These are phyloP conservation scores for Calephelis nemesis DNA, from an alignment of 1,140 invertebrate genomes.

Conservation along the genomic window DNA sequence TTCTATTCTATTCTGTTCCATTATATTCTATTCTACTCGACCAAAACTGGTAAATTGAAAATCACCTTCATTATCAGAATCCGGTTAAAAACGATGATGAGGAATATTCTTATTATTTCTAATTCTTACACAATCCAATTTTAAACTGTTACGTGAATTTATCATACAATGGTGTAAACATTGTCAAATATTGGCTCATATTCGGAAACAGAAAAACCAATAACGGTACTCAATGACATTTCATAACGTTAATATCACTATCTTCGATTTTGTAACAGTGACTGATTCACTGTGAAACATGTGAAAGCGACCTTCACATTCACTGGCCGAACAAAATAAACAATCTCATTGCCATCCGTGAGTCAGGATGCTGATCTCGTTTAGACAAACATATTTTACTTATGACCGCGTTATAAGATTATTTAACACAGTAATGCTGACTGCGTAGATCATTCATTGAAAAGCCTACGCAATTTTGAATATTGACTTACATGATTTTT, in stretches of 20 bases:
- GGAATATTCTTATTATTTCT: too few relatives aligned
- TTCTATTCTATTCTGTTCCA: too few relatives aligned
- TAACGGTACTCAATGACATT: slow-evolving; percentile 20
- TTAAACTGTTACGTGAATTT: not conserved
- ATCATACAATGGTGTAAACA: slow-evolving; percentile 7
- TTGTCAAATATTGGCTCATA: slow-evolving; percentile 7
- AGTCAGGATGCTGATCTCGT: slow-evolving; percentile 32
- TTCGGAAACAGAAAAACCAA: slow-evolving; percentile 5
- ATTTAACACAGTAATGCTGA: not conserved
- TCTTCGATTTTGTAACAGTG: slow-evolving; percentile 13
- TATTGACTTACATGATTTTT: too few relatives aligned
- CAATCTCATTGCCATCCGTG: slow-evolving; percentile 32
- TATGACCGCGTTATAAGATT: slow-evolving; percentile 24
- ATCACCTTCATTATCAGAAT: too few relatives aligned
- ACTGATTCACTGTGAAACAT: slow-evolving; percentile 22
- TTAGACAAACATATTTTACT: slow-evolving; percentile 21
- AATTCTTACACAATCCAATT: not conserved
- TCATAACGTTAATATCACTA: slow-evolving; percentile 25
- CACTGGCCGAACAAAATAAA: slow-evolving; percentile 35
- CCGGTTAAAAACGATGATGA: too few relatives aligned
- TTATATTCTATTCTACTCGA: too few relatives aligned
- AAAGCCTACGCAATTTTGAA: not conserved
- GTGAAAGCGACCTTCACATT: slow-evolving; percentile 57
- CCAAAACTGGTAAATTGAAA: too few relatives aligned
- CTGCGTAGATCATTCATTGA: not conserved